Conservation (phyloP, 2,797 vertebrate genomes). For the Crenichthys baileyi region DNA sequence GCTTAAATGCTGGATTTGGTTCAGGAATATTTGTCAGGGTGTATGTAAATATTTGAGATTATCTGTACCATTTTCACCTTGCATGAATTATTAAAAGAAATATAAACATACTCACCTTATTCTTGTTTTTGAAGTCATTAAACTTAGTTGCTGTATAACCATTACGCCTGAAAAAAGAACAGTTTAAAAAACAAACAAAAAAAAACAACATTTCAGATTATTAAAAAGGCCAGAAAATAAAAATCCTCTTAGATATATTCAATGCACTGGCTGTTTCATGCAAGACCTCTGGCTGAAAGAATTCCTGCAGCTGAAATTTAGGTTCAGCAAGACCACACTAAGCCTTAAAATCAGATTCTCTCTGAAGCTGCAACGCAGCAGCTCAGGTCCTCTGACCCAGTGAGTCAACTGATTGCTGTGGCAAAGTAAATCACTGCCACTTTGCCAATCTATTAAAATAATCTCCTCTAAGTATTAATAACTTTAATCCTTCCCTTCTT, state of each 20-base stretch:
- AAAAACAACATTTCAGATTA: not conserved
- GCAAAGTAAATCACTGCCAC: constrained; percentile 23
- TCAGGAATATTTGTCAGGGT: not conserved
- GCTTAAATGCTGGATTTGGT: no score
- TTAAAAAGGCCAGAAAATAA: not conserved
- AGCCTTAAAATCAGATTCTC: constrained; percentile 28
- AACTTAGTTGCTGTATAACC: not conserved
- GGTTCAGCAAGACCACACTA: not conserved
- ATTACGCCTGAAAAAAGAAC: not conserved
- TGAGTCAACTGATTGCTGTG: constrained; percentile 24
- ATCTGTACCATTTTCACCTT: not conserved
- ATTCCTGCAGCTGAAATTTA: constrained; percentile 7
- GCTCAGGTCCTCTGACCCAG: constrained; percentile 35
- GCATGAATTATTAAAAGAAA: not conserved
- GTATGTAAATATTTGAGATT: not conserved
- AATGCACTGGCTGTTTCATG: not conserved
- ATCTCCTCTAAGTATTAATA: constrained; percentile 42
- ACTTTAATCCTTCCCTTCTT: constrained; percentile 38
- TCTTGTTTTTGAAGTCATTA: not conserved
- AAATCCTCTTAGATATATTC: not conserved
- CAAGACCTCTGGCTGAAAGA: constrained; percentile 4
- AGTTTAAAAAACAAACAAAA: not conserved
- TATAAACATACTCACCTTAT: not conserved
- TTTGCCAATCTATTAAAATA: constrained; percentile 52
- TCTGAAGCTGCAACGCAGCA: constrained; percentile 1